Percentiles rank a stretch among this genome's conserved stretches.
phyloP scores from a whole-genome alignment of 2,797 vertebrate genomes.

The Moxostoma hubbsi region DNA sequence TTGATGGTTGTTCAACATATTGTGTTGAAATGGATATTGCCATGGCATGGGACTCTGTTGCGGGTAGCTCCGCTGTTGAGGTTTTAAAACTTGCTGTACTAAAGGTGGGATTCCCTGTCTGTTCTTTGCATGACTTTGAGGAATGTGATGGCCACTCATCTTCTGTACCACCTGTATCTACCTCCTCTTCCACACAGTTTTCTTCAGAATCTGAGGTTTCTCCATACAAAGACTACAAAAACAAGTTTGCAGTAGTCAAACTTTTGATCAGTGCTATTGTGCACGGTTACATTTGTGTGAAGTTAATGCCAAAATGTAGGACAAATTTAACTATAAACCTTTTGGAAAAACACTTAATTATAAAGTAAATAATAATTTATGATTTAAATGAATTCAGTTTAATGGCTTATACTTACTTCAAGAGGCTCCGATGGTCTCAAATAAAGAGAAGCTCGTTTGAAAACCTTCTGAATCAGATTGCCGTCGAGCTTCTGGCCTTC shows the following conservation, averaged over 20 bases:
- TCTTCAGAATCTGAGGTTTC: not conserved
- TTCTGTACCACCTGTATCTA: not conserved
- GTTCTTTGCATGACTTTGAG: not conserved
- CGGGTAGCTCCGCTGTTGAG: not conserved
- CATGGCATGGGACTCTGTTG: not conserved
- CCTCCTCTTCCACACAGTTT: not conserved
- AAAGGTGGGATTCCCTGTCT: not conserved
- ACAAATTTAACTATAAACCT: too few relatives aligned
- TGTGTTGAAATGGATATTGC: not conserved
- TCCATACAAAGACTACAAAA: not conserved
- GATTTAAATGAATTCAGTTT: not conserved
- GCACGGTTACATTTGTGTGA: not conserved
- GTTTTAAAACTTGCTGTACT: not conserved
- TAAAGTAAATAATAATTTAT: not conserved
- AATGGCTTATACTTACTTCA: constrained; percentile 18
- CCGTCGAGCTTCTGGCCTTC: not conserved
- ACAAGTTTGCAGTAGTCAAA: not conserved
- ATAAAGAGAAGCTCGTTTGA: constrained; percentile 15
- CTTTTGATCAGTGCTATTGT: not conserved
- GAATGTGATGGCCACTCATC: not conserved
- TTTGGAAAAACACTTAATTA: too few relatives aligned
- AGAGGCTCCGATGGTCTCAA: constrained; percentile 16
- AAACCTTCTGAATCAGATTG: constrained; percentile 27
- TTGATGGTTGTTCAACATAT: too few relatives aligned
- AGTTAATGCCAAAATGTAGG: too few relatives aligned